A percentile compares a stretch with the other conserved stretches of the same genome.
Evolutionary conservation across 2,888 invertebrate genomes (phyloP).

Genomic region (Nezara viridula): DNA sequence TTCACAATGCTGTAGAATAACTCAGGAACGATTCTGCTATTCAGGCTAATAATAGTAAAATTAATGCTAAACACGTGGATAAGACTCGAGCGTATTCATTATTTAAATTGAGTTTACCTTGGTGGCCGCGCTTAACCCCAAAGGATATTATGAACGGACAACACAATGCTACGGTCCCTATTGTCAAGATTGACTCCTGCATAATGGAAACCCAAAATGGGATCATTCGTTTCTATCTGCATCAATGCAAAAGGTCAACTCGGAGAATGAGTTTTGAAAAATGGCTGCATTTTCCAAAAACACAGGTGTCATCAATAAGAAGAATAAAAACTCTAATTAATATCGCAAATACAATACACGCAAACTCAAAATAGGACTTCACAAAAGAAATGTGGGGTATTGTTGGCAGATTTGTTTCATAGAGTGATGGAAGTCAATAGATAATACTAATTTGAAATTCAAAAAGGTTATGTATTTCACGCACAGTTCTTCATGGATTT

Average conservation of each 20-base stretch:
- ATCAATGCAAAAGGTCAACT: slow-evolving; percentile 6
- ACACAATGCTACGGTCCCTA: slow-evolving; percentile 7
- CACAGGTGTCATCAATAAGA: background rate
- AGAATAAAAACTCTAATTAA: background rate
- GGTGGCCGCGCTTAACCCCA: background rate
- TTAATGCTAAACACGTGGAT: background rate
- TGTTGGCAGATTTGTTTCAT: too few species aligned
- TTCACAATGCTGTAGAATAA: background rate
- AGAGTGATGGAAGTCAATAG: too few species aligned
- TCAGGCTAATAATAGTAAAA: background rate
- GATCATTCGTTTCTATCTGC: background rate
- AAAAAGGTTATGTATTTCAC: too few species aligned
- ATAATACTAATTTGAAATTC: too few species aligned
- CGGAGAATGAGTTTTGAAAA: background rate
- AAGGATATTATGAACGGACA: background rate
- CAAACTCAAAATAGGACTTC: background rate
- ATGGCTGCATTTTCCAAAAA: background rate
- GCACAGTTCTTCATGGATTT: too few species aligned
- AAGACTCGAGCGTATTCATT: background rate
- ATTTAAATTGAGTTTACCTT: background rate
- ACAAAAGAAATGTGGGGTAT: background rate
- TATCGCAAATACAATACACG: background rate
- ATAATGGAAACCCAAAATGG: background rate
- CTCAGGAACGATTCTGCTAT: background rate
- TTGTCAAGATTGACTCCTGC: background rate